Evolutionary conservation across 2,797 vertebrate species (phyloP), one percentile per base, ranked within the genome.

Genomic region (Artibeus jamaicensis): DNA sequence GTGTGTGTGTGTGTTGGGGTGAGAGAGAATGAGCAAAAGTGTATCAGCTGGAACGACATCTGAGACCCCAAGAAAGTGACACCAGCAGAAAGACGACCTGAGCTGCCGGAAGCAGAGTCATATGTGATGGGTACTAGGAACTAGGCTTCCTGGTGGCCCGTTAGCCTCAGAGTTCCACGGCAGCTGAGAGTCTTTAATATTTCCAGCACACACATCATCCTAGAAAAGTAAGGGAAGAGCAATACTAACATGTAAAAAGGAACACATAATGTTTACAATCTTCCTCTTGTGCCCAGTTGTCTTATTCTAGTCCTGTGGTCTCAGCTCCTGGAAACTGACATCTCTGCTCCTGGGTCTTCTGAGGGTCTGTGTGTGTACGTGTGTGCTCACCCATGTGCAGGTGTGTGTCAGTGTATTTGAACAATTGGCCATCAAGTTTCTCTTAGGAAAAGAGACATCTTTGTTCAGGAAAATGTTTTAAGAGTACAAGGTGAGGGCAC

Each of bases 381-480:
- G 22, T 9, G 1, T 0, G 14, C 57, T 46, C 32, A 62, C 21
- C 62, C n/a, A 6, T 53, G 24, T 53, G 83, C 76, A 53, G 32
- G 44, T 83, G 50, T 74, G 55, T 88, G 67, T 57, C 68, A 81
- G 71, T 93, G 21, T 77, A 46, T 59, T 82, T 91, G 81, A 92
- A 73, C 42, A 50, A 14, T 9, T 81, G 86, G 29, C 46, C 32
- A n/a, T 46, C 48, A 46, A 82, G 11, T 79, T 67, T 19, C 81
- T 84, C 18, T 76, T 83, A 67, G 68, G 53, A 57, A 90, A 93
- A 89, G 65, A 26, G 9, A 3, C 55, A 21, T 57, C 32, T 90
- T 89, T 86, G 59, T 89, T 86, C 46, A 94, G 71, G 91, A 92
- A 96, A 92, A 91, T 71, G 34, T 83, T 89, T 92, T 50, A 55